Percentiles rank a stretch among this genome's conserved stretches.
These are phyloP conservation scores for Podabrus alpinus DNA, from an alignment of 2,888 invertebrate genomes.

Conservation along the genomic window DNA sequence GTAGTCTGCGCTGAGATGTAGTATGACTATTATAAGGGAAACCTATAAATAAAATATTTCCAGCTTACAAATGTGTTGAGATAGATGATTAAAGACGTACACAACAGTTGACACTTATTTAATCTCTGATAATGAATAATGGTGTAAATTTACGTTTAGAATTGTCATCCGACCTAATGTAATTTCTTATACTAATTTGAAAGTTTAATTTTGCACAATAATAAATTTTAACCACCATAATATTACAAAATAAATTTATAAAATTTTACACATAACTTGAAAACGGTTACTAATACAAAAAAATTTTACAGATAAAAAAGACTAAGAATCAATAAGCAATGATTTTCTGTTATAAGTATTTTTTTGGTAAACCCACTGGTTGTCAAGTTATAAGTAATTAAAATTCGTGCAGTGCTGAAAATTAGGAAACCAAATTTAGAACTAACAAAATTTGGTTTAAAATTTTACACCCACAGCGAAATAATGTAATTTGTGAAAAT, in stretches of 20 bases:
- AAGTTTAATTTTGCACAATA: neutral
- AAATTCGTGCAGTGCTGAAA: neutral
- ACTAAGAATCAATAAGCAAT: neutral
- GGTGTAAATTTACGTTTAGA: neutral
- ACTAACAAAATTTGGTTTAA: neutral
- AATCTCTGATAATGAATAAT: neutral
- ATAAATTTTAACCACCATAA: neutral
- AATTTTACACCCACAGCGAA: neutral
- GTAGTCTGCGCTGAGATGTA: neutral
- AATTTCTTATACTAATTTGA: neutral
- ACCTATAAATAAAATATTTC: neutral
- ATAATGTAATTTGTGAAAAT: neutral
- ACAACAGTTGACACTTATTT: neutral
- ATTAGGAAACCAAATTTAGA: neutral
- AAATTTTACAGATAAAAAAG: too few relatives aligned
- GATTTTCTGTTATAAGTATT: too few relatives aligned
- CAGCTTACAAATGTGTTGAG: neutral
- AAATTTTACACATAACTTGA: too few relatives aligned
- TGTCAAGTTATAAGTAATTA: too few relatives aligned
- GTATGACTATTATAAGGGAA: neutral
- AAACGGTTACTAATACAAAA: too few relatives aligned
- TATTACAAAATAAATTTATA: too few relatives aligned
- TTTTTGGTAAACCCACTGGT: too few relatives aligned
- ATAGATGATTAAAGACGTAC: neutral
- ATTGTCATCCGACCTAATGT: neutral